Evolutionary conservation across 64 coral and sea anemone species (phyloP), one percentile per base, ranked within the genome.

Genomic region (Porites australiensis): DNA sequence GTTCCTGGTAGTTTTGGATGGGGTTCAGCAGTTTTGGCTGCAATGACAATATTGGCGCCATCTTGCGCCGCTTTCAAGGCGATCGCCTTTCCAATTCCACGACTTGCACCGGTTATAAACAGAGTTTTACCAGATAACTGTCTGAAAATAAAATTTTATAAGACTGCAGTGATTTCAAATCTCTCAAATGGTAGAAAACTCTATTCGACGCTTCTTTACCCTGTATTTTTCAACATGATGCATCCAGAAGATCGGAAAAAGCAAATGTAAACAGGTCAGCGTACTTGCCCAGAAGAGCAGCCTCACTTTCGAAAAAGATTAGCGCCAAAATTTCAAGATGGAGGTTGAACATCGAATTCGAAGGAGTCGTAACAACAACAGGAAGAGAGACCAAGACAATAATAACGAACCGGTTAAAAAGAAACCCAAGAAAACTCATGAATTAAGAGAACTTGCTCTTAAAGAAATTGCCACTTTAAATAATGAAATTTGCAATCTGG

Each of bases 11-110:
- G 96, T 88, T 82, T 93, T 68, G 94, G 96, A 83, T 98, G 96
- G 16, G 94, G 52, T 21, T 77, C 82, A 7, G 90, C 87, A 50
- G 96, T 95, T 73, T 98, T 98, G 8, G 96, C 93, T 50, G 96
- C 96, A 72, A 98, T 98, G 0, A 95, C 82, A 53, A 98, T 94
- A 65, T 98, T 98, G 9, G 96, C 96, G 15, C 94, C 96, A 87
- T 98, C 96, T 93, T 82, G 75, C 9, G 96, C 96, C 2, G 94
- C 96, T 93, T 98, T 98, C 3, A 98, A 21, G 18, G 96, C 96
- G 68, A 98, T 98, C 6, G 96, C 96, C 90, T 98, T 98, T 75
- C 96, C 96, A 77, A 98, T 98, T 44, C 93, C 94, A 74, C 96
- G 86, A 77, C 96, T 95, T 51, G 94, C 87, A 50, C 96, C 96